These are phyloP conservation scores for Genyomyrus donnyi DNA, from an alignment of 2,113 vertebrate genomes.

Conservation along the genomic window DNA sequence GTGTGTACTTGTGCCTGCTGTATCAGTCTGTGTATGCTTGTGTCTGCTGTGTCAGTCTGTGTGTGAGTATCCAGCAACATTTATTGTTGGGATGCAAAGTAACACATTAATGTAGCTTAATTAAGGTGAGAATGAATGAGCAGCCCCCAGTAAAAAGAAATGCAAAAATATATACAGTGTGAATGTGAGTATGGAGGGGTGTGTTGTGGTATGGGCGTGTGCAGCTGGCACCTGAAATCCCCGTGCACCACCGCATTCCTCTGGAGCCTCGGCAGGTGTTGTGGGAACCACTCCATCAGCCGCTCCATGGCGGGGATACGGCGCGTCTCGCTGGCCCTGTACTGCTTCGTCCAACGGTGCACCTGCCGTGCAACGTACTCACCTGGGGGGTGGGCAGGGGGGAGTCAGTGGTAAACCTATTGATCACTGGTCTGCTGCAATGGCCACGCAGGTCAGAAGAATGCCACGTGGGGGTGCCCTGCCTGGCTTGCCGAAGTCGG, in stretches of 20 bases:
- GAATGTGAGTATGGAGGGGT: background rate
- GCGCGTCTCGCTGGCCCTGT: slow-evolving; percentile 53
- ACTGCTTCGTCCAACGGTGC: slow-evolving; percentile 62
- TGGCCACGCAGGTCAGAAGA: background rate
- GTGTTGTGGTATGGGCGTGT: background rate
- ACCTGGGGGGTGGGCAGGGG: slow-evolving; percentile 36
- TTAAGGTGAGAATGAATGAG: background rate
- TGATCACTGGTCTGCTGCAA: background rate
- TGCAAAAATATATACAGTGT: background rate
- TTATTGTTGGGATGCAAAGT: no score
- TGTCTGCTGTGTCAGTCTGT: background rate
- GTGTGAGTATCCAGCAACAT: background rate
- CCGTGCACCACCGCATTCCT: slow-evolving; percentile 61
- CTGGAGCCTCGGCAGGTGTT: slow-evolving; percentile 59
- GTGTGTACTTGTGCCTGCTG: no score
- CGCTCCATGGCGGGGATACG: slow-evolving; percentile 66
- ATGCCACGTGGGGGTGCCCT: slow-evolving; percentile 20
- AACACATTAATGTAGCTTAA: no score
- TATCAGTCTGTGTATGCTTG: background rate
- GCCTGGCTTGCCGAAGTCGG: slow-evolving; percentile 53
- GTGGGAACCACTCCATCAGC: slow-evolving; percentile 69
- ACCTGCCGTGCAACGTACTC: slow-evolving; percentile 61
- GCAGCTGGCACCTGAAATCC: slow-evolving; percentile 63
- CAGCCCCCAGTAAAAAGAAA: background rate
- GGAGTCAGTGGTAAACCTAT: no score